phyloP scores from a whole-genome alignment of 2,888 invertebrate genomes.

The Hofmannophila pseudospretella region DNA sequence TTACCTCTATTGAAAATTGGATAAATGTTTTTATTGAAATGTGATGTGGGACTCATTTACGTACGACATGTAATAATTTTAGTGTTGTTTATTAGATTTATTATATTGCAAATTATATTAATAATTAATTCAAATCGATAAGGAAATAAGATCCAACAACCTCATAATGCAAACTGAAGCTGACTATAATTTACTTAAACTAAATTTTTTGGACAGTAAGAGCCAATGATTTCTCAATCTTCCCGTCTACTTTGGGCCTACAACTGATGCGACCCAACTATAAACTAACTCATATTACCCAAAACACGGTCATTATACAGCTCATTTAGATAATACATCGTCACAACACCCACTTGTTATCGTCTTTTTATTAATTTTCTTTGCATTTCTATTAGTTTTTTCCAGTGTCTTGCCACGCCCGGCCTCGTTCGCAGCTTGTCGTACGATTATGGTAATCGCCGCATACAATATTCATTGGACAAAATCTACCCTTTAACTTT shows the following conservation, averaged over 20 bases:
- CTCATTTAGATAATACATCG: conserved; percentile 57
- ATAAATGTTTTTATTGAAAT: not conserved
- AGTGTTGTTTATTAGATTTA: conserved; percentile 44
- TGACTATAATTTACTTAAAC: too few relatives aligned
- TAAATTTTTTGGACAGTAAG: too few relatives aligned
- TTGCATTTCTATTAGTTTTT: conserved; percentile 14
- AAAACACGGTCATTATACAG: conserved; percentile 53
- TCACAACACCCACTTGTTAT: conserved; percentile 19
- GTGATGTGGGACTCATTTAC: too few relatives aligned
- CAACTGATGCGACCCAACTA: too few relatives aligned
- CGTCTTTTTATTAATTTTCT: conserved; percentile 7
- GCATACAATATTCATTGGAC: conserved; percentile 14
- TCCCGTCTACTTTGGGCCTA: too few relatives aligned
- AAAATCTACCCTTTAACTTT: conserved; percentile 4
- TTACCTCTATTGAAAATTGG: not conserved
- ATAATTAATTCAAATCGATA: too few relatives aligned
- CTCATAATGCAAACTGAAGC: too few relatives aligned
- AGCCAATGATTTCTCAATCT: too few relatives aligned
- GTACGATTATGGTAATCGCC: conserved; percentile 14
- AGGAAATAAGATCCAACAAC: too few relatives aligned
- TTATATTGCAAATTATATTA: too few relatives aligned
- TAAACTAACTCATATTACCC: not conserved
- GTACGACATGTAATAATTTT: conserved; percentile 21
- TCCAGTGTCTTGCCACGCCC: conserved; percentile 1
- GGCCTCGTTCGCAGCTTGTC: conserved; percentile 6